Conservation (phyloP, 35 echinoderm and acorn worm species). For the Chiridota heheva region DNA sequence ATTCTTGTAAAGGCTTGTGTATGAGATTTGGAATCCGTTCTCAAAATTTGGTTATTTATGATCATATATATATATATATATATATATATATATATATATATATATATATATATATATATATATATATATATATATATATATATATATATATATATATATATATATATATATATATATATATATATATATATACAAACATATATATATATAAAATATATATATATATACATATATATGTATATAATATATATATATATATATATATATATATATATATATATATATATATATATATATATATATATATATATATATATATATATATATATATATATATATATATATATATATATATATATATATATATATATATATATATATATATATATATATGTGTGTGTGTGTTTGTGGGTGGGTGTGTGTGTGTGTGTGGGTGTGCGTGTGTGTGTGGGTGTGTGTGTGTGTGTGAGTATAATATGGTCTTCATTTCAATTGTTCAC, state of each 20-base stretch:
- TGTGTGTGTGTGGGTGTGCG: slow-evolving; percentile 5
- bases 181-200: not conserved
- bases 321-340: slow-evolving; percentile 9
- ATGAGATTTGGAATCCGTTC: too few relatives aligned
- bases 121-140: not conserved
- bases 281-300: slow-evolving; percentile 3
- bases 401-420: slow-evolving; percentile 10
- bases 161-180: not conserved
- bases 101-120: too few relatives aligned
- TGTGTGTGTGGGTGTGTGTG: slow-evolving; percentile 12
- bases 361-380: not conserved
- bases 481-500: too few relatives aligned
- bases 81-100: too few relatives aligned
- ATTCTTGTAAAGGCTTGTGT: too few relatives aligned
- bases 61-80: too few relatives aligned
- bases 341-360: not conserved
- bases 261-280: slow-evolving; percentile 1
- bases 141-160: not conserved
- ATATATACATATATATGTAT: not conserved
- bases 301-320: slow-evolving; percentile 9
- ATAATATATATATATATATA: slow-evolving; percentile 4
- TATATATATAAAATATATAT: not conserved
- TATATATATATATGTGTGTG: slow-evolving; percentile 4
- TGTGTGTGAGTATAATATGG: not conserved
- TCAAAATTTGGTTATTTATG: too few relatives aligned